phyloP scores from a whole-genome alignment of 2,888 invertebrate genomes.

The Sesia bembeciformis region DNA sequence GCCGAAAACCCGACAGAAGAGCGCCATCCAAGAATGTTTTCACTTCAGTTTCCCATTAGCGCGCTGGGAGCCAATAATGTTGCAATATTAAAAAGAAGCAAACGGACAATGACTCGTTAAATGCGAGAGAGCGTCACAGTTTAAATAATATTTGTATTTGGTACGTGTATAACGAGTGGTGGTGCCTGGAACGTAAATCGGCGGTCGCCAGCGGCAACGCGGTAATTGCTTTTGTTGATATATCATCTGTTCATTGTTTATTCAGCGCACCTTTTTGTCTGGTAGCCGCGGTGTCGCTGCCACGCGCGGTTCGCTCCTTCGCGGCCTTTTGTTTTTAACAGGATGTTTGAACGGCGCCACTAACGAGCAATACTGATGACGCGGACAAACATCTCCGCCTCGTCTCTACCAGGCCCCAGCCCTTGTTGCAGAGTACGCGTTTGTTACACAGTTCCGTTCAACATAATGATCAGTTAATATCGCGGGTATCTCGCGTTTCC shows the following conservation, averaged over 20 bases:
- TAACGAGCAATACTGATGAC: too few species aligned
- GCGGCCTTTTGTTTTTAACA: conserved; percentile 11
- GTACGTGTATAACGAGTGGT: conserved; percentile 30
- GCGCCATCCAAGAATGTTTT: not conserved
- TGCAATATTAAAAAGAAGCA: conserved; percentile 16
- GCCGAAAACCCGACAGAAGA: not conserved
- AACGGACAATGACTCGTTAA: conserved; percentile 30
- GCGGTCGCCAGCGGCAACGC: conserved; percentile 40
- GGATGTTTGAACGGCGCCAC: conserved; percentile 8
- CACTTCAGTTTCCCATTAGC: conserved; percentile 5
- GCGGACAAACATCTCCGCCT: too few species aligned
- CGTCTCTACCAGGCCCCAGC: too few species aligned
- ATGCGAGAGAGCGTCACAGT: conserved; percentile 22
- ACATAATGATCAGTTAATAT: not conserved
- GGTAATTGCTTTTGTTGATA: conserved; percentile 61
- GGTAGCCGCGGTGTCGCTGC: conserved; percentile 42
- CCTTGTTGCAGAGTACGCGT: not conserved
- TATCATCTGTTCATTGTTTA: conserved; percentile 59
- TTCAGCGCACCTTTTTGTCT: conserved; percentile 51
- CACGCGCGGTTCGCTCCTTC: conserved; percentile 9
- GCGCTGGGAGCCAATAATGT: conserved; percentile 13
- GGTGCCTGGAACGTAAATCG: conserved; percentile 35
- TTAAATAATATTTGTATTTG: conserved; percentile 36
- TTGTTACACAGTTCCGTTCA: not conserved
- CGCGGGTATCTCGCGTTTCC: conserved; percentile 3